A percentile compares a stretch with the other conserved stretches of the same genome.
Conservation (phyloP, 2,797 vertebrate genomes). For the Lutjanus campechanus region DNA sequence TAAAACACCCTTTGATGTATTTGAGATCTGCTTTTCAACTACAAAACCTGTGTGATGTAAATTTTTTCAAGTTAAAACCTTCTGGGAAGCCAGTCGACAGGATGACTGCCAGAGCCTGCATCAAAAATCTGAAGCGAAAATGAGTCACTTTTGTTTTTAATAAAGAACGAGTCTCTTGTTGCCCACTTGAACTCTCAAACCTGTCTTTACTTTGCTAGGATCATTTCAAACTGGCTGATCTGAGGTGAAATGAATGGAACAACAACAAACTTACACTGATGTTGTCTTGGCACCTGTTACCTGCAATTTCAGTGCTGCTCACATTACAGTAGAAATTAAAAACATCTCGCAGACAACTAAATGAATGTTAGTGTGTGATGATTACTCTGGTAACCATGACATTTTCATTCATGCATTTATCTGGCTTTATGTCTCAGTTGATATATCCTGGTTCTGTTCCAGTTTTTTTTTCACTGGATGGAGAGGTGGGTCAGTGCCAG, state of each 20-base stretch:
- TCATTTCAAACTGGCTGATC: constrained; percentile 18
- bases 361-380: constrained; percentile 27
- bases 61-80: neutral
- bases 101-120: neutral
- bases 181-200: constrained; percentile 3
- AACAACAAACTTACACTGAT: constrained; percentile 18
- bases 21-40: constrained; percentile 6
- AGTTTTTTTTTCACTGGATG: constrained; percentile 31
- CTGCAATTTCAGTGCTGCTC: constrained; percentile 1
- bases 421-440: constrained; percentile 25
- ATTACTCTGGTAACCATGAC: constrained; percentile 34
- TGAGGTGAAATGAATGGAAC: constrained; percentile 6
- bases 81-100: neutral
- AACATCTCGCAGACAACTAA: constrained; percentile 31
- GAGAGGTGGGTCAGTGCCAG: constrained; percentile 9
- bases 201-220: neutral
- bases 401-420: constrained; percentile 40
- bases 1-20: constrained; percentile 27
- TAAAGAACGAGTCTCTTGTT: neutral
- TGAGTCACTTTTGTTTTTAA: neutral
- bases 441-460: constrained; percentile 41
- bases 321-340: constrained; percentile 10
- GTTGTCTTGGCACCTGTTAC: constrained; percentile 41
- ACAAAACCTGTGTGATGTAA: constrained; percentile 3
- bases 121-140: constrained; percentile 24